phyloP scores from a whole-genome alignment of 2,113 vertebrate genomes.

The Carlito syrichta region DNA sequence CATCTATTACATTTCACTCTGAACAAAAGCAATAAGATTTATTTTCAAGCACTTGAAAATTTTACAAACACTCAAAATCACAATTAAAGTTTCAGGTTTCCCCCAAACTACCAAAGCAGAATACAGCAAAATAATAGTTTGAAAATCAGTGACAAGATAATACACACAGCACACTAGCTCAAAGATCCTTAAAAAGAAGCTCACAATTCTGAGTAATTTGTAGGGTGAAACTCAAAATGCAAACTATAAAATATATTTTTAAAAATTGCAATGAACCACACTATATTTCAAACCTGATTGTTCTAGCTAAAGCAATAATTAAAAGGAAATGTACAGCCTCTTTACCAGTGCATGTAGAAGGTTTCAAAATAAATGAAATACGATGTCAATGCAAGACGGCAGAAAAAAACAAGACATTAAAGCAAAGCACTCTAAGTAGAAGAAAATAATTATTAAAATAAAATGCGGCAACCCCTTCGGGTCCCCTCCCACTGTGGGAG shows the following conservation, averaged over 20 bases:
- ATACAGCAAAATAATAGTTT: background rate
- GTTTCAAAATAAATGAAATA: too few relatives aligned
- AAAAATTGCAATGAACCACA: too few relatives aligned
- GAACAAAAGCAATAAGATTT: background rate
- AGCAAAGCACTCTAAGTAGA: background rate
- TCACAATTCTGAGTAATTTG: background rate
- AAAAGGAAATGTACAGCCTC: too few relatives aligned
- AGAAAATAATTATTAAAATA: background rate
- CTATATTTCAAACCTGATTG: too few relatives aligned
- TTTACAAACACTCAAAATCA: background rate
- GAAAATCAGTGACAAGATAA: conserved; percentile 19
- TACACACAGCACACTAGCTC: background rate
- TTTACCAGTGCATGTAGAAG: too few relatives aligned
- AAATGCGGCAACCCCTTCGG: too few relatives aligned
- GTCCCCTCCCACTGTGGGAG: too few relatives aligned
- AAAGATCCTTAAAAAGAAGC: background rate
- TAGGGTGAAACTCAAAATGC: background rate
- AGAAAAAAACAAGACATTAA: too few relatives aligned
- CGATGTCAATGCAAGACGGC: too few relatives aligned
- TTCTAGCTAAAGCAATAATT: too few relatives aligned
- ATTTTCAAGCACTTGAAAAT: background rate
- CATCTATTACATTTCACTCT: background rate
- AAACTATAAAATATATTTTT: too few relatives aligned
- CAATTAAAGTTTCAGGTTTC: background rate
- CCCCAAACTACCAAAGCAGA: background rate